Conservation (phyloP, 2,797 vertebrate genomes). For the Austrolebias charrua region DNA sequence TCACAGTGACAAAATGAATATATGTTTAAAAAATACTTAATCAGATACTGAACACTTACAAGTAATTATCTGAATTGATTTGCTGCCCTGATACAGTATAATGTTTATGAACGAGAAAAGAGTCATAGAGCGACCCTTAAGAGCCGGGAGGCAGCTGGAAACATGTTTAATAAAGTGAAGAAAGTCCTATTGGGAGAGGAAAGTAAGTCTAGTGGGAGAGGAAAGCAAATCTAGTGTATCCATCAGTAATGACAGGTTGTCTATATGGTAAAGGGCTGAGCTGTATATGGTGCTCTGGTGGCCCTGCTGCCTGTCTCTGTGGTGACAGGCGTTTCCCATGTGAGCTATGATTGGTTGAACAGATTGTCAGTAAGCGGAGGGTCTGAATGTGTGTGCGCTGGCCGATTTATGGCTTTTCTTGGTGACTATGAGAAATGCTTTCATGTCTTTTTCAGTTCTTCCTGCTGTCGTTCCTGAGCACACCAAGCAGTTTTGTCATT, state of each 20-base stretch:
- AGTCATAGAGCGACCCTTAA: neutral
- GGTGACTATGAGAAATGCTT: slow-evolving; percentile 21
- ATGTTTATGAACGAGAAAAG: neutral
- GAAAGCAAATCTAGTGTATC: slow-evolving; percentile 51
- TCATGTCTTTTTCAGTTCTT: slow-evolving; percentile 8
- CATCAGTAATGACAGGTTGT: slow-evolving; percentile 67
- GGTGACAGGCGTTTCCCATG: slow-evolving; percentile 61
- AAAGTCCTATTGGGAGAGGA: slow-evolving; percentile 6
- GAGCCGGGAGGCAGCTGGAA: slow-evolving; percentile 1
- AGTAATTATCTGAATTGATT: slow-evolving; percentile 8
- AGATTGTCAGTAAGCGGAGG: slow-evolving; percentile 42
- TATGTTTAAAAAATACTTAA: neutral
- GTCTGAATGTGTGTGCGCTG: slow-evolving; percentile 12
- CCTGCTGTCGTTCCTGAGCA: neutral
- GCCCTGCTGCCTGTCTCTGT: slow-evolving; percentile 56
- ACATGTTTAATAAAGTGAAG: slow-evolving; percentile 16
- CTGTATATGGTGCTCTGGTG: slow-evolving; percentile 58
- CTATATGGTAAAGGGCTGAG: slow-evolving; percentile 62
- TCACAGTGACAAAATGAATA: slow-evolving; percentile 8
- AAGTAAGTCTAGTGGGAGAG: too few species aligned
- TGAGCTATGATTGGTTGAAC: slow-evolving; percentile 57
- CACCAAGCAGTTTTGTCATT: neutral
- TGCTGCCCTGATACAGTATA: slow-evolving; percentile 3
- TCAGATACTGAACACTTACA: too few species aligned
- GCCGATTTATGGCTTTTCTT: slow-evolving; percentile 27